phyloP scores from a whole-genome alignment of 2,113 vertebrate genomes.

The Cavia aperea region DNA sequence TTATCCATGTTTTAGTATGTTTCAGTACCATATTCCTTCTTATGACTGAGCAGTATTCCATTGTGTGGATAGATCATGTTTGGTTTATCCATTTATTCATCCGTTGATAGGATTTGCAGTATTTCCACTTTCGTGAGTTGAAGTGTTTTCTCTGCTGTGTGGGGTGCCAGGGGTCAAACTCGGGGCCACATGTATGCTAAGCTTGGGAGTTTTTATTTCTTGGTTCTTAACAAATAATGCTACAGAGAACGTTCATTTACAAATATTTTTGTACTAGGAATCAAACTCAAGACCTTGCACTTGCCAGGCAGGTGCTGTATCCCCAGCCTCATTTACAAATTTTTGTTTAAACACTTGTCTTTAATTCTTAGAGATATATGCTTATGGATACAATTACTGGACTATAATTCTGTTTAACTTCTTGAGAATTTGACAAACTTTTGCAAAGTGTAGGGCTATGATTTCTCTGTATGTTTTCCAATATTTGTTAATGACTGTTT shows the following conservation, averaged over 20 bases:
- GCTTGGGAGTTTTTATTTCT: not conserved
- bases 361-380: not conserved
- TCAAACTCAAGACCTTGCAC: not conserved
- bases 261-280: not conserved
- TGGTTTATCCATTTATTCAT: slow-evolving; percentile 10
- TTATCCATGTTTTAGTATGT: not conserved
- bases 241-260: not conserved
- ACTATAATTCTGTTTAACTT: not conserved
- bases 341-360: not conserved
- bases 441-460: not conserved
- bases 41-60: not conserved
- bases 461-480: not conserved
- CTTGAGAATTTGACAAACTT: not conserved
- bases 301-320: too few relatives aligned
- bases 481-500: not conserved
- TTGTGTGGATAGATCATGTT: not conserved
- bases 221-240: not conserved
- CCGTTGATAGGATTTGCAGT: not conserved
- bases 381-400: not conserved
- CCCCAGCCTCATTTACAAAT: too few relatives aligned
- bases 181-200: not conserved
- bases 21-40: not conserved
- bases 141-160: not conserved
- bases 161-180: not conserved
- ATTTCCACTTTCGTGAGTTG: not conserved